Evolutionary conservation across 2,888 invertebrate species (phyloP).

Genomic region (Plebejus melissa): DNA sequence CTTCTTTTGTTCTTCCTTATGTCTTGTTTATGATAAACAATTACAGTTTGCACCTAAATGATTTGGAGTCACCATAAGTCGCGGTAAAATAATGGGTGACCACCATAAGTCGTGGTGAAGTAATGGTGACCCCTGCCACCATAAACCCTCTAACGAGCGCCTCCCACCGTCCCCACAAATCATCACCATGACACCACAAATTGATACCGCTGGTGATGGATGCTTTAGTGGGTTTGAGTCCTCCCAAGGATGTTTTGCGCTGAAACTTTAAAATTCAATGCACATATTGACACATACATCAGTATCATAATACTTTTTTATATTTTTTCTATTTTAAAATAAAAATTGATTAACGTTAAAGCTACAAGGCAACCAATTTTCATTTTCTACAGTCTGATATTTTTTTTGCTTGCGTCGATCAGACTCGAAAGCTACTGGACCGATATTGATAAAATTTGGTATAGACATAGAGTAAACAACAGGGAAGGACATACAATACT

Average conservation of each 20-base stretch:
- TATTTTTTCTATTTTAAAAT: background rate
- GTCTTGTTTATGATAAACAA: background rate
- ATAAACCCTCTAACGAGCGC: constrained; percentile 18
- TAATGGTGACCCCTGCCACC: constrained; percentile 14
- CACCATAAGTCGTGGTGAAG: constrained; percentile 13
- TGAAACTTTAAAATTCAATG: background rate
- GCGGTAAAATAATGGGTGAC: constrained; percentile 5
- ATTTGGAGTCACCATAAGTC: constrained; percentile 7
- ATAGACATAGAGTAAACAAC: too few species aligned
- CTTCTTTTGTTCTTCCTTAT: background rate
- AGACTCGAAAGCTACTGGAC: too few species aligned
- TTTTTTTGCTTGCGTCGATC: too few species aligned
- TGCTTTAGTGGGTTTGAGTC: background rate
- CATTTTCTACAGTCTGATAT: too few species aligned
- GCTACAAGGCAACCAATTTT: too few species aligned
- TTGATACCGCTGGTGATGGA: constrained; percentile 10
- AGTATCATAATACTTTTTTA: background rate
- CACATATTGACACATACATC: too few species aligned
- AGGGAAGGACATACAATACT: too few species aligned
- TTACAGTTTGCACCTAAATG: background rate
- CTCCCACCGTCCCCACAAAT: constrained; percentile 16
- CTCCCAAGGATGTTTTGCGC: background rate
- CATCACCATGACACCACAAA: constrained; percentile 18
- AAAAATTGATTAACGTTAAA: too few species aligned
- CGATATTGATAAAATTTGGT: too few species aligned